Evolutionary conservation across 2,888 invertebrate species (phyloP).

Genomic region (Lobophora halterata): DNA sequence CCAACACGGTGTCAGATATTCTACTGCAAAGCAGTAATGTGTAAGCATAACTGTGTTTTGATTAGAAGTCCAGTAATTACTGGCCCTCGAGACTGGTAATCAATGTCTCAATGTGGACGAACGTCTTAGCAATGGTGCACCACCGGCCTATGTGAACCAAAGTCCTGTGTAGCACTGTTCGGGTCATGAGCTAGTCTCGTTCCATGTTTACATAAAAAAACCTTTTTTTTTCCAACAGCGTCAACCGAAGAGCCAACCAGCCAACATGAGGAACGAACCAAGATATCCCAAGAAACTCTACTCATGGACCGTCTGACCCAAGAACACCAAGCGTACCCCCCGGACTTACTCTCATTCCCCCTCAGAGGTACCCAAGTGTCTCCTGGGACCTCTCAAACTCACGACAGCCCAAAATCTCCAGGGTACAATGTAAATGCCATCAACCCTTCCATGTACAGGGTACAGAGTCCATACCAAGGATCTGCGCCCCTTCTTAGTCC

Average conservation of each 20-base stretch:
- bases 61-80: too few relatives aligned
- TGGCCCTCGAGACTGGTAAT: too few relatives aligned
- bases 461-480: slow-evolving; percentile 83
- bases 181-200: too few relatives aligned
- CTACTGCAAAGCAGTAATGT: too few relatives aligned
- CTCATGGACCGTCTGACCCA: slow-evolving; percentile 67
- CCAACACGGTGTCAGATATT: too few relatives aligned
- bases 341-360: slow-evolving; percentile 90
- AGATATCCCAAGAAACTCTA: slow-evolving; percentile 73
- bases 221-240: slow-evolving; percentile 58
- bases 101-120: too few relatives aligned
- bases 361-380: slow-evolving; percentile 74
- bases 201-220: neutral
- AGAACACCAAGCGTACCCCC: slow-evolving; percentile 85
- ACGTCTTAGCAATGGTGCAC: too few relatives aligned
- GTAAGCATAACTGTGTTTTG: too few relatives aligned
- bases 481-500: slow-evolving; percentile 81
- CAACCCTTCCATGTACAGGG: slow-evolving; percentile 53
- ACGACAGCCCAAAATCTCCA: slow-evolving; percentile 56
- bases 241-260: slow-evolving; percentile 83
- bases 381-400: slow-evolving; percentile 63
- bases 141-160: too few relatives aligned
- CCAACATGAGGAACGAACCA: slow-evolving; percentile 80
- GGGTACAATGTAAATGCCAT: slow-evolving; percentile 55
- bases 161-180: too few relatives aligned